Percentiles rank a stretch among this genome's conserved stretches.
Evolutionary conservation across 2,113 vertebrate species (phyloP).

Genomic region (Oceanodroma tethys): DNA sequence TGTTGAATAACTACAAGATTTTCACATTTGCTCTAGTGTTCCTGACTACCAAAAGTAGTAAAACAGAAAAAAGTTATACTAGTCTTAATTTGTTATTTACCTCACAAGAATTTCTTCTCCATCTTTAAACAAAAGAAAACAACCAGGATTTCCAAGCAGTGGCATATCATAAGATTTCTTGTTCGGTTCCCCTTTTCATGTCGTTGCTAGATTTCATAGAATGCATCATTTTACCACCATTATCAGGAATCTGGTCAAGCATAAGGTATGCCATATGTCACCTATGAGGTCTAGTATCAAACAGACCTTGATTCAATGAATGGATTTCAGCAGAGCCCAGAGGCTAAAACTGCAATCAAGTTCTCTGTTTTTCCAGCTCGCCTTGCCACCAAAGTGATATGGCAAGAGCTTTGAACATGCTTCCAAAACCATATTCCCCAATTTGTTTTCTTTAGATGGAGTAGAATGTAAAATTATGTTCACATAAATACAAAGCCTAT

Average conservation of each 20-base stretch:
- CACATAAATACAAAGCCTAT: not conserved
- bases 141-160: not conserved
- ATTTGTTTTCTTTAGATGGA: not conserved
- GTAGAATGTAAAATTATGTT: not conserved
- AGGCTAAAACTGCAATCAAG: not conserved
- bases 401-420: not conserved
- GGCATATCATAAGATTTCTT: not conserved
- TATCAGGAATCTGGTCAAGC: not conserved
- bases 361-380: not conserved
- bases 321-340: not conserved
- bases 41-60: not conserved
- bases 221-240: not conserved
- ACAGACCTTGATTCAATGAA: not conserved
- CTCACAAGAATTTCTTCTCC: not conserved
- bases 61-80: not conserved
- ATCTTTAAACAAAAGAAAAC: not conserved
- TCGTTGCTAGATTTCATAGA: not conserved
- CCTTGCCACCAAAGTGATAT: not conserved
- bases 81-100: not conserved
- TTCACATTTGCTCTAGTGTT: not conserved
- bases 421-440: not conserved
- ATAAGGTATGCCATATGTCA: not conserved
- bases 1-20: not conserved
- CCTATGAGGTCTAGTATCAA: not conserved
- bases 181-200: not conserved